Evolutionary conservation across 2,888 invertebrate species (phyloP).

Genomic region (Scaeva pyrastri): DNA sequence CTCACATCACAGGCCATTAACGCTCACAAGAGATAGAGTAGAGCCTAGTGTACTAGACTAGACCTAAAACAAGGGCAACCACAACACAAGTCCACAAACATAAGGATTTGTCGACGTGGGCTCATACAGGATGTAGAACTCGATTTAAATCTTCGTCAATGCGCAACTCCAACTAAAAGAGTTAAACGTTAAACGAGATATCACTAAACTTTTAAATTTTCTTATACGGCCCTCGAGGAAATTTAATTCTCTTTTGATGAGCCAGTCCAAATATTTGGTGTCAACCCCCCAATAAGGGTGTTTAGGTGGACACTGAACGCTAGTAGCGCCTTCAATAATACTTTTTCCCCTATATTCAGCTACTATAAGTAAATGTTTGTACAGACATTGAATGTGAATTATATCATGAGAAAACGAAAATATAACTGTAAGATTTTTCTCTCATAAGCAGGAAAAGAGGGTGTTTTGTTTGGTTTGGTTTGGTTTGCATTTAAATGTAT

Average conservation of each 20-base stretch:
- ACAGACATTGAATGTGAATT: neutral
- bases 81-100: no score
- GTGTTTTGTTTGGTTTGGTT: no score
- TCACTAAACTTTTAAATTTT: neutral
- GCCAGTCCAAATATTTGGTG: conserved; percentile 20
- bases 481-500: no score
- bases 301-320: conserved; percentile 5
- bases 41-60: no score
- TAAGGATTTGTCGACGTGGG: no score
- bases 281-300: conserved; percentile 1
- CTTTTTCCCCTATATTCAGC: neutral
- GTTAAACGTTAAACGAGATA: neutral
- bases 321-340: neutral
- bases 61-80: no score
- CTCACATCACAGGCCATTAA: no score
- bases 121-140: no score
- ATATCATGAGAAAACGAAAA: neutral
- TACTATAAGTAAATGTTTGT: neutral
- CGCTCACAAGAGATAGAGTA: no score
- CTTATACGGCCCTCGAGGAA: conserved; percentile 11
- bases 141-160: no score
- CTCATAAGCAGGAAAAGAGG: no score
- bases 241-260: conserved; percentile 28
- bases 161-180: neutral
- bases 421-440: no score